Conservation (phyloP, 1,140 invertebrate genomes). For the Hylaeus anthracinus region DNA sequence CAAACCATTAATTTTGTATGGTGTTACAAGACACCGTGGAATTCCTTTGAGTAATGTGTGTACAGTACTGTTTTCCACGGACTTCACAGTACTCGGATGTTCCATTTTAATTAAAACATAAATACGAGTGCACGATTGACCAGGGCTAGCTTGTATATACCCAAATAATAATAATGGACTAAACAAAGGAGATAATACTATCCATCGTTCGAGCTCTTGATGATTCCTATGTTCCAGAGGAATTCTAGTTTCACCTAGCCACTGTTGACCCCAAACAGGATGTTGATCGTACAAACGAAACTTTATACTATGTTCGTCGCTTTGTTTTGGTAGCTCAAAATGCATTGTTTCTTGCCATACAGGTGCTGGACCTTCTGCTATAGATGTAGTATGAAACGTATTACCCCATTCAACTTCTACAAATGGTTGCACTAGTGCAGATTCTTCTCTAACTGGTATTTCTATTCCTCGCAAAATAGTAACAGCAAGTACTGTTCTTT, state of each 20-base stretch:
- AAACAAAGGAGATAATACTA: constrained; percentile 70
- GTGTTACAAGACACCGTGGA: constrained; percentile 73
- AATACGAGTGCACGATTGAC: constrained; percentile 74
- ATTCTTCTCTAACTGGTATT: constrained; percentile 78
- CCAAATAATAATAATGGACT: constrained; percentile 76
- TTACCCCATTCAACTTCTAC: constrained; percentile 77
- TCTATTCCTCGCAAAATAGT: constrained; percentile 76
- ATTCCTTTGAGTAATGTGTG: constrained; percentile 73
- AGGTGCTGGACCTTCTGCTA: constrained; percentile 75
- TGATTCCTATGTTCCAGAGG: constrained; percentile 74
- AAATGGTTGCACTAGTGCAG: constrained; percentile 74
- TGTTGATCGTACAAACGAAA: constrained; percentile 77
- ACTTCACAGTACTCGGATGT: constrained; percentile 60
- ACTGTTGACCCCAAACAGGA: constrained; percentile 78
- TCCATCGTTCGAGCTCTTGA: constrained; percentile 78
- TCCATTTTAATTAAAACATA: constrained; percentile 77
- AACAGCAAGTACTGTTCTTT: constrained; percentile 71
- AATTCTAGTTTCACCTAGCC: constrained; percentile 76
- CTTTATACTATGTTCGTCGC: constrained; percentile 69
- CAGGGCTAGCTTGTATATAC: constrained; percentile 76
- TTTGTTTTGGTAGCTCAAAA: constrained; percentile 71
- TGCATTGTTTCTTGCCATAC: constrained; percentile 78
- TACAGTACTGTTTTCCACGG: constrained; percentile 64
- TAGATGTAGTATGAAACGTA: constrained; percentile 62
- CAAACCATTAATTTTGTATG: constrained; percentile 73